phyloP scores from a whole-genome alignment of 2,113 vertebrate species.

The Gadus chalcogrammus region DNA sequence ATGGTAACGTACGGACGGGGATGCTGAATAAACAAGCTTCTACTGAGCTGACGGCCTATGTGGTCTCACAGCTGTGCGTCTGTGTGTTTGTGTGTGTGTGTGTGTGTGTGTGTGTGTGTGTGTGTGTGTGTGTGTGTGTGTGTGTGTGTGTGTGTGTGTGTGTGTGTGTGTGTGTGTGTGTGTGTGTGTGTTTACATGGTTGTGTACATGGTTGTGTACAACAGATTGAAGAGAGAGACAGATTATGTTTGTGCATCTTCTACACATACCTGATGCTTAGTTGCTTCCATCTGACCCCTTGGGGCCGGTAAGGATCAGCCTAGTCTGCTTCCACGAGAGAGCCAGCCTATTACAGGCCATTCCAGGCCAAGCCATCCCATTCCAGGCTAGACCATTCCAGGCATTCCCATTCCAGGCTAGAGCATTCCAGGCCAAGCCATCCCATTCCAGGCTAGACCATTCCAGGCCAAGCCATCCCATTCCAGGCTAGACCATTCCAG shows the following conservation, averaged over 20 bases:
- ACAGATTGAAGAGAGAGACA: no score
- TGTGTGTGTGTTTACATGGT: background rate
- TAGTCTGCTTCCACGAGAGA: constrained; percentile 8
- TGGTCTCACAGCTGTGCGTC: constrained; percentile 36
- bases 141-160: constrained; percentile 14
- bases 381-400: no score
- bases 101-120: constrained; percentile 9
- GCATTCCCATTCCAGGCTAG: no score
- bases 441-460: constrained; percentile 12
- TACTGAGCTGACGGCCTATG: constrained; percentile 23
- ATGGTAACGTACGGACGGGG: constrained; percentile 37
- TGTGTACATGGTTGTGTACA: background rate
- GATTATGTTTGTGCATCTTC: background rate
- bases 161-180: constrained; percentile 6
- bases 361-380: no score
- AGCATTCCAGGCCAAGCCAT: background rate
- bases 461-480: background rate
- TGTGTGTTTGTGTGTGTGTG: constrained; percentile 17
- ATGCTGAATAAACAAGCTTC: constrained; percentile 47
- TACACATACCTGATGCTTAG: background rate
- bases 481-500: no score
- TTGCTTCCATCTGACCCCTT: background rate
- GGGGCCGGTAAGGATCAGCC: constrained; percentile 24
- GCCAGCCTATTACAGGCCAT: background rate
- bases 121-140: constrained; percentile 14